Percentiles rank a stretch among this genome's conserved stretches.
Conservation (phyloP, 2,113 vertebrate species). For the Elephantulus edwardii region DNA sequence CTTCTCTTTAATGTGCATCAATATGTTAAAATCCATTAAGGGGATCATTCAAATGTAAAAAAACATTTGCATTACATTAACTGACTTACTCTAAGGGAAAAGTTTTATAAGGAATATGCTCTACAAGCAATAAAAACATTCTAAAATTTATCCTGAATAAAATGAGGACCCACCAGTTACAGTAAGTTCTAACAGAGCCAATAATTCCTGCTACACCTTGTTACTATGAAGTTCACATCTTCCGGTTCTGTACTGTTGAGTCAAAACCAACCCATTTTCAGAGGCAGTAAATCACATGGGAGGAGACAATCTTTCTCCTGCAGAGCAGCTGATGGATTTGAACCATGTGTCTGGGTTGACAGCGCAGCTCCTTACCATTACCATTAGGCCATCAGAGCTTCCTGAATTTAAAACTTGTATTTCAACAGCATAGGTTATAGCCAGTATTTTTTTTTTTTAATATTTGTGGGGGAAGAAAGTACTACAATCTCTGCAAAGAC, state of each 20-base stretch:
- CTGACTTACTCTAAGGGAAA: not conserved
- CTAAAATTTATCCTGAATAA: not conserved
- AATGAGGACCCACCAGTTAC: not conserved
- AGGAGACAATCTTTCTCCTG: too few relatives aligned
- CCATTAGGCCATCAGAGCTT: too few relatives aligned
- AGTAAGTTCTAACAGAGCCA: not conserved
- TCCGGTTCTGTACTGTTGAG: too few relatives aligned
- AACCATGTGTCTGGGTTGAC: too few relatives aligned
- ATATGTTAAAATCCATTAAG: not conserved
- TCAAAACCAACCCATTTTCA: too few relatives aligned
- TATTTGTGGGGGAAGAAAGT: too few relatives aligned
- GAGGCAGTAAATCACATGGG: too few relatives aligned
- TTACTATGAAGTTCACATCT: too few relatives aligned
- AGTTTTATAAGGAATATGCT: not conserved
- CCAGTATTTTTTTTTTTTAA: not conserved
- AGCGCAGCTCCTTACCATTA: too few relatives aligned
- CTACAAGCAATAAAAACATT: not conserved
- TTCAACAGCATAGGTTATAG: not conserved
- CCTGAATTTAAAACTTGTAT: not conserved
- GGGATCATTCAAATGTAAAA: not conserved
- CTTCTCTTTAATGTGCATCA: not conserved
- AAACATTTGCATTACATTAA: not conserved
- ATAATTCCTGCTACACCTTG: not conserved
- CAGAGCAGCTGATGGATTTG: too few relatives aligned
- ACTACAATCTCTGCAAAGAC: not conserved